Base-by-base conservation (phyloP, 1,140 invertebrate species). In the Nasonia vitripennis region DNA sequence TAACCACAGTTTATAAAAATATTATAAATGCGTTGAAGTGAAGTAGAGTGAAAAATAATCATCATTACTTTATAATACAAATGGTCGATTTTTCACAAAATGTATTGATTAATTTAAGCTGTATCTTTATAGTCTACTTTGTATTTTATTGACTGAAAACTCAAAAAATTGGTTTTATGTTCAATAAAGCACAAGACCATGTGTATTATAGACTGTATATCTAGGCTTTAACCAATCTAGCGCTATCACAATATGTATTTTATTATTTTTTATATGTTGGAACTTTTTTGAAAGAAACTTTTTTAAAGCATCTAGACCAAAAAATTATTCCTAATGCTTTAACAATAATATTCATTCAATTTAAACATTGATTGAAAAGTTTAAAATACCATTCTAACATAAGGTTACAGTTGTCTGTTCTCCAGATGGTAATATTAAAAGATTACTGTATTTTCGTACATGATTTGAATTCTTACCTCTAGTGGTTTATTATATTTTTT, bases 151-250 rank as follows among this genome's bases (percentile, higher is more conserved):
- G 83, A 75, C 86, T 81, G 31, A 70, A 73, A 82, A 71, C 48
- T 85, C 11, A 45, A 51, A 87, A 45, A 86, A 86, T 89, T 87
- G 74, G 83, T 89, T 90, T 88, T 77, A 77, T 68, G 75, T 34
- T 74, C 74, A 27, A 51, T 20, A 17, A 31, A 78, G 37, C 1
- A 41, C n/a, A 20, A 79, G 85, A 88, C 88, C 88, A 87, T 88
- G 73, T 86, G 86, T 89, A 89, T 87, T 88, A 88, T 90, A 86
- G 91, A 91, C 45, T 80, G 34, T 62, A 82, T 92, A 90, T 90
- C 87, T 93, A 92, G 90, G 88, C 90, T 91, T 87, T 92, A 93
- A 92, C 87, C 86, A 90, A 92, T 92, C 92, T 90, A 91, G 89
- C 87, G 82, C 87, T 91, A 90, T 86, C 85, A 87, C 90, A 90